Percentiles rank a stretch among this genome's conserved stretches.
Evolutionary conservation across 2,113 vertebrate genomes (phyloP).

Genomic region (Catharus bicknelli): DNA sequence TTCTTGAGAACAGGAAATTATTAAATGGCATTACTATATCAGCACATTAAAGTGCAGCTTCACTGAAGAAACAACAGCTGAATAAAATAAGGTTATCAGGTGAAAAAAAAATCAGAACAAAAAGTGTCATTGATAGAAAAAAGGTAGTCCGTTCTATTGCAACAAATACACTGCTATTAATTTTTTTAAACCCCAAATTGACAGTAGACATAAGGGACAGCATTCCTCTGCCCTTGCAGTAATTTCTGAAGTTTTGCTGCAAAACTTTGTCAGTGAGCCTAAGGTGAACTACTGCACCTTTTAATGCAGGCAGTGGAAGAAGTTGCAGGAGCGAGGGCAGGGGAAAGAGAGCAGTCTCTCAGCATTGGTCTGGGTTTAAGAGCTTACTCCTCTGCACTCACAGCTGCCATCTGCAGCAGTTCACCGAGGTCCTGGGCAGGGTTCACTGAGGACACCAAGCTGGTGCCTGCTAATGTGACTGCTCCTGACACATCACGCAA

Average conservation of each 20-base stretch:
- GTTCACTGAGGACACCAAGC: background rate
- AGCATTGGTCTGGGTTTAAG: background rate
- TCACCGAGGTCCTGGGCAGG: background rate
- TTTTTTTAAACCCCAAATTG: background rate
- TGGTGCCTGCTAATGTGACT: background rate
- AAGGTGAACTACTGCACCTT: background rate
- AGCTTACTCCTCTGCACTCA: background rate
- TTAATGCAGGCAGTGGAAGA: background rate
- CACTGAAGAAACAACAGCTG: background rate
- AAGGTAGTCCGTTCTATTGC: background rate
- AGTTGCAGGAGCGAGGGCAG: fast-evolving
- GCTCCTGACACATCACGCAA: background rate
- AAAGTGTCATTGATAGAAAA: background rate
- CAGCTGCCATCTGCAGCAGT: background rate
- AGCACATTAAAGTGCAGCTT: background rate
- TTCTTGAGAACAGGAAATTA: background rate
- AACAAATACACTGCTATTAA: background rate
- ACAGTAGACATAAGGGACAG: background rate
- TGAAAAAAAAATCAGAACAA: background rate
- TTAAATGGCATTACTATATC: background rate
- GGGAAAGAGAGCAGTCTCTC: background rate
- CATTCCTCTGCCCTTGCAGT: background rate
- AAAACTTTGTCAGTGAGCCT: background rate
- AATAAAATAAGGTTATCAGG: background rate
- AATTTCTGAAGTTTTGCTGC: background rate